Evolutionary conservation across 2,113 vertebrate species (phyloP).

Genomic region (Craseonycteris thonglongyai): DNA sequence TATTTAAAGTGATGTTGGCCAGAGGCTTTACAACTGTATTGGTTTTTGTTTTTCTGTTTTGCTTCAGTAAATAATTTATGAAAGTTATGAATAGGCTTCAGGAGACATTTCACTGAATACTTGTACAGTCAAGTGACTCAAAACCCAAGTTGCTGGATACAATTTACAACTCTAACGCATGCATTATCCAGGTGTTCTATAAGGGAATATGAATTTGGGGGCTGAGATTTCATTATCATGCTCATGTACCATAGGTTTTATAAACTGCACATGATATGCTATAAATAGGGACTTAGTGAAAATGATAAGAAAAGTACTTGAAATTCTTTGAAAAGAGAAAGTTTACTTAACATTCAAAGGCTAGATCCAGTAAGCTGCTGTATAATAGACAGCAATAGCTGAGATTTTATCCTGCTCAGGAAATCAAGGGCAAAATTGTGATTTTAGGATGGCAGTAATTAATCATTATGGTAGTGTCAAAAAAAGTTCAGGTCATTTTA

Average conservation of each 20-base stretch:
- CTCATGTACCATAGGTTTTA: background rate
- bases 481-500: constrained; percentile 19
- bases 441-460: constrained; percentile 37
- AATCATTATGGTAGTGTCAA: constrained; percentile 61
- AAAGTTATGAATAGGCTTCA: background rate
- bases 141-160: background rate
- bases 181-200: background rate
- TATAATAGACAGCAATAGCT: background rate
- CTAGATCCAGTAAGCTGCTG: background rate
- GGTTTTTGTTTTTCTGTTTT: background rate
- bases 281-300: background rate
- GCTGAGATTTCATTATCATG: background rate
- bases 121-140: background rate
- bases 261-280: background rate
- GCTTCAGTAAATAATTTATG: background rate
- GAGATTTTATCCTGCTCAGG: background rate
- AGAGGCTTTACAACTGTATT: constrained; percentile 8
- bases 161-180: background rate
- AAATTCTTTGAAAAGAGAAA: constrained; percentile 15
- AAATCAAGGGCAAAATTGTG: background rate
- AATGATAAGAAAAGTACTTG: background rate
- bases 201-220: background rate
- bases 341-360: background rate
- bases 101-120: background rate
- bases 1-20: background rate